These are phyloP conservation scores for Xenopus petersii DNA, from an alignment of 2,797 vertebrate genomes.

Conservation along the genomic window DNA sequence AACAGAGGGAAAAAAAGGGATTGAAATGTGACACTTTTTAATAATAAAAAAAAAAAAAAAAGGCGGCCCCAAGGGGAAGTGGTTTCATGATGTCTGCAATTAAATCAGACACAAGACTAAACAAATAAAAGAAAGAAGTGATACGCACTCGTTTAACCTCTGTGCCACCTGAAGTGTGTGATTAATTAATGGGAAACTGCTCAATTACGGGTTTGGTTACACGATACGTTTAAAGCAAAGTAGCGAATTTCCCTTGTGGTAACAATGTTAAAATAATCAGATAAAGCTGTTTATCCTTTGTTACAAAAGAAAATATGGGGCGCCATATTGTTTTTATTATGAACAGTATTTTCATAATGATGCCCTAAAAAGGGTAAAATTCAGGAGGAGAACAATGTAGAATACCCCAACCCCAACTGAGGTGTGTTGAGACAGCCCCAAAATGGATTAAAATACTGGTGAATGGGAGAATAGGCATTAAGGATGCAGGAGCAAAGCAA, in stretches of 20 bases:
- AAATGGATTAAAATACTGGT: too few species aligned
- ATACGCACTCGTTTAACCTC: conserved; percentile 24
- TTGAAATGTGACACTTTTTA: conserved; percentile 19
- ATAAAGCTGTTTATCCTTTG: too few species aligned
- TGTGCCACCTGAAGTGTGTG: conserved; percentile 4
- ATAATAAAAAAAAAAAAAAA: neutral
- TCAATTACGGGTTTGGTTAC: neutral
- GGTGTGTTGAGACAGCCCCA: too few species aligned
- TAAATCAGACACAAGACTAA: conserved; percentile 43
- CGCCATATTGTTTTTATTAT: too few species aligned
- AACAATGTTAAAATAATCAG: too few species aligned
- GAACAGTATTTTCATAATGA: too few species aligned
- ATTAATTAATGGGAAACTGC: conserved; percentile 27
- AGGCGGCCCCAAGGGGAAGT: conserved; percentile 23
- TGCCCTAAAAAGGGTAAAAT: too few species aligned
- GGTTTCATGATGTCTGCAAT: conserved; percentile 44
- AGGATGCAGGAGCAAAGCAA: too few species aligned
- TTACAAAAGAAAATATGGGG: too few species aligned
- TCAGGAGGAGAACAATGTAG: too few species aligned
- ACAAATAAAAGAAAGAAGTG: conserved; percentile 20
- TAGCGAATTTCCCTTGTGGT: neutral
- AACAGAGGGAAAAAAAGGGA: conserved; percentile 10
- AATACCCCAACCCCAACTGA: too few species aligned
- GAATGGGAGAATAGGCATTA: too few species aligned
- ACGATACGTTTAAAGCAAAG: neutral